A percentile compares a stretch with the other conserved stretches of the same genome.
phyloP scores from a whole-genome alignment of 2,113 vertebrate genomes.

The Polypterus senegalus region DNA sequence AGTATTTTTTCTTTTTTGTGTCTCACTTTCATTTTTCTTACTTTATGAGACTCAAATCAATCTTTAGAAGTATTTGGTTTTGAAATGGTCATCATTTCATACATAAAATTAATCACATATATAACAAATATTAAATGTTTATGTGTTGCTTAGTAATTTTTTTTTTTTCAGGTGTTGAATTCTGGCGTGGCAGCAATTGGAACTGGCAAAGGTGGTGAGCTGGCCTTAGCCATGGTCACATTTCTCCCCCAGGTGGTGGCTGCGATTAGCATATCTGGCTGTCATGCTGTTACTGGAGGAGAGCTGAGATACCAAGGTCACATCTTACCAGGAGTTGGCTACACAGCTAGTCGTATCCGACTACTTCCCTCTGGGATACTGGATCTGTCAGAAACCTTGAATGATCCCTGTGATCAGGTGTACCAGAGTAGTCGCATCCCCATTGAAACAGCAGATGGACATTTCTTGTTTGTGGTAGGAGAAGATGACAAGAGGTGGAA shows the following conservation, averaged over 20 bases:
- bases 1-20: too few relatives aligned
- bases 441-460: conserved; percentile 42
- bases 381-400: conserved; percentile 41
- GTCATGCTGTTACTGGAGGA: conserved; percentile 39
- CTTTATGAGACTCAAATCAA: too few relatives aligned
- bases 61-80: too few relatives aligned
- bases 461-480: conserved; percentile 43
- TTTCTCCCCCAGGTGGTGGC: conserved; percentile 47
- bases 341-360: conserved; percentile 37
- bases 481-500: conserved; percentile 47
- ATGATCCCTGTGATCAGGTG: conserved; percentile 36
- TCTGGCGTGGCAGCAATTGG: conserved; percentile 46
- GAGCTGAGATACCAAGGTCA: conserved; percentile 33
- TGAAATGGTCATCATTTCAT: too few relatives aligned
- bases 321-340: conserved; percentile 37
- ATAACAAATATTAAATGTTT: too few relatives aligned
- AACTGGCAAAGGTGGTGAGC: conserved; percentile 47
- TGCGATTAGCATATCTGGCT: conserved; percentile 42
- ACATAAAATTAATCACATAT: too few relatives aligned
- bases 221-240: conserved; percentile 47
- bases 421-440: conserved; percentile 34
- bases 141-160: too few relatives aligned
- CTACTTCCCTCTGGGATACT: conserved; percentile 35
- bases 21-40: too few relatives aligned
- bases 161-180: conserved; percentile 36